Evolutionary conservation across 1,140 invertebrate genomes (phyloP), one percentile per base, ranked within the genome.

Genomic region (Elymnias hypermnestra): DNA sequence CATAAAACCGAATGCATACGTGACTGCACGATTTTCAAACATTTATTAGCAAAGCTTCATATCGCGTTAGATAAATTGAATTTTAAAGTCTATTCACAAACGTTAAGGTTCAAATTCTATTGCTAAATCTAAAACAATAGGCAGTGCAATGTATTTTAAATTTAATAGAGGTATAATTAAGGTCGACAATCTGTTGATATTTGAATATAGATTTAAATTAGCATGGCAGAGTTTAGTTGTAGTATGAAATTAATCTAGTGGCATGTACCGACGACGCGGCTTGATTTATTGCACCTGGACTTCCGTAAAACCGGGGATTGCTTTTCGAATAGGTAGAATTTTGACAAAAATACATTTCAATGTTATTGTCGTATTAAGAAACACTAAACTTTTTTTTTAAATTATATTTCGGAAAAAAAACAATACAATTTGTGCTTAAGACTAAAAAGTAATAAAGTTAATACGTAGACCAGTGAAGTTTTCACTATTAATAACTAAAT

Each of bases 211-310:
- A 42, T 50, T 42, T 31, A 50, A 49, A 46, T 49, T 44, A 42
- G 29, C 43, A 40, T 47, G 37, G 28, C 18, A 38, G 40, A 47
- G 37, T 25, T 47, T 47, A 26, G 25, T 26, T 23, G 28, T 41
- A 26, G 33, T 41, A 47, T 46, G 38, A 58, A 42, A 47, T 53
- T 58, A 53, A 46, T 45, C 40, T 45, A 18, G 35, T 46, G 42
- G 38, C 14, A 7, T 51, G 48, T 51, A 46, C 37, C 22, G 45
- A 12, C 35, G 40, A 37, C 46, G 25, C 28, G 9, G 37, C 18
- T 26, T 58, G 50, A 58, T 58, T 58, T 53, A 58, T 50, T 25
- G 19, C 42, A 58, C 55, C 50, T 58, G 55, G 50, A 49, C 42
- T 37, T 57, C 42, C 33, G 35, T 33, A 8, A 19, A 42, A 33